Base-by-base conservation (phyloP, 2,888 invertebrate genomes). In the Dicyrtoma fusca region DNA sequence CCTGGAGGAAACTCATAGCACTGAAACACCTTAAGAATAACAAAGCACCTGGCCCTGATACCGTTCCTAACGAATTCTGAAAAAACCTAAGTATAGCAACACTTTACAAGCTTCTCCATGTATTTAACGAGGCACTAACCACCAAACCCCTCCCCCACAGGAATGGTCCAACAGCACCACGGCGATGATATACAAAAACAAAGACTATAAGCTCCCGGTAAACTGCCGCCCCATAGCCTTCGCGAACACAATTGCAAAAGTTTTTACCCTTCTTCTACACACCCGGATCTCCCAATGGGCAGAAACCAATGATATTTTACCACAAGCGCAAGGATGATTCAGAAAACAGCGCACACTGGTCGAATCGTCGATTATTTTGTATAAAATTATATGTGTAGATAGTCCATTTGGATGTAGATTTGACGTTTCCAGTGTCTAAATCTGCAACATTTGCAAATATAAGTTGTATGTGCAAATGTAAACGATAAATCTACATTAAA, bases 311-410 rank as follows among this genome's bases (percentile, higher is more conserved):
- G 55, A 76, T 1, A 74, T 79, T 0, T 66, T 81, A 11, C 80
- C 80, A 0, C 80, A 81, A 66, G 72, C 75, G n/a, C 81, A 81
- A 73, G 71, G 77, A 0, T 80, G 81, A 5, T 81, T 81, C 19
- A 51, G 81, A 59, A 59, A 19, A 10, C n/a, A n/a, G n/a, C n/a
- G n/a, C n/a, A n/a, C n/a, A n/a, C n/a, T n/a, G n/a, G n/a, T n/a
- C n/a, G n/a, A n/a, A n/a, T n/a, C n/a, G n/a, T n/a, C n/a, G n/a
- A n/a, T n/a, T n/a, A n/a, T n/a, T n/a, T n/a, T n/a, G n/a, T n/a
- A n/a, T n/a, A n/a, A n/a, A n/a, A n/a, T n/a, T n/a, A n/a, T n/a
- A n/a, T n/a, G n/a, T n/a, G n/a, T n/a, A n/a, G n/a, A n/a, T n/a
- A n/a, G n/a, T n/a, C n/a, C n/a, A n/a, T n/a, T n/a, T n/a, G n/a